phyloP scores from a whole-genome alignment of 2,888 invertebrate species.

The Eurytoma californica region DNA sequence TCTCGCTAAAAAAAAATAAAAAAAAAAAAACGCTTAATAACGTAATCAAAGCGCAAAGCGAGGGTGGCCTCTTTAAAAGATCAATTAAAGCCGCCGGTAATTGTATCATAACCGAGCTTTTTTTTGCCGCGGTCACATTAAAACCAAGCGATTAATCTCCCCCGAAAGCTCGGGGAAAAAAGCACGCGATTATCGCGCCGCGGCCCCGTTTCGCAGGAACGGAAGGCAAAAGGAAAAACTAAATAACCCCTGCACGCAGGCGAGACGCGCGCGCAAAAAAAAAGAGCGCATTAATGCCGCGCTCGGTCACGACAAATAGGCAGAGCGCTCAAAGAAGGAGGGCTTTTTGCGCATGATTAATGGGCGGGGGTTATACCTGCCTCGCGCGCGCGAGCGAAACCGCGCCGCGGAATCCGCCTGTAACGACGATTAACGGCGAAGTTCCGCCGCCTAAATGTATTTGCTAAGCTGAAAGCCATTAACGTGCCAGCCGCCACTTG shows the following conservation, averaged over 20 bases:
- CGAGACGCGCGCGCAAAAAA: not conserved
- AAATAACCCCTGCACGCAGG: not conserved
- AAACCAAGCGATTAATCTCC: too few species aligned
- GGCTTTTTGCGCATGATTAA: constrained; percentile 27
- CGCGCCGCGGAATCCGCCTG: constrained; percentile 42
- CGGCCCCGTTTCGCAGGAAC: not conserved
- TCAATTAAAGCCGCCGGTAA: too few species aligned
- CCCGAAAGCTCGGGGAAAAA: too few species aligned
- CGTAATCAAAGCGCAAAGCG: too few species aligned
- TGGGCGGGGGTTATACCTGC: constrained; percentile 6
- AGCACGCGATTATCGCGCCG: not conserved
- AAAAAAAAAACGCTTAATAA: too few species aligned
- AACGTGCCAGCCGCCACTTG: constrained; percentile 46
- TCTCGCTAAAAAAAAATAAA: too few species aligned
- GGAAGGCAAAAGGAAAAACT: constrained; percentile 8
- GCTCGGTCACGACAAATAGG: constrained; percentile 46
- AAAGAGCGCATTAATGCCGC: constrained; percentile 29
- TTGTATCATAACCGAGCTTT: too few species aligned
- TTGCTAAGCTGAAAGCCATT: constrained; percentile 58
- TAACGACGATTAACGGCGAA: constrained; percentile 58
- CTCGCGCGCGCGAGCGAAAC: too few species aligned
- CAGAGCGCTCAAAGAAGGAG: constrained; percentile 26
- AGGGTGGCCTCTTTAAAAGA: too few species aligned
- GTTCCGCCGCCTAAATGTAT: constrained; percentile 55
- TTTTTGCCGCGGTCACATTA: too few species aligned